Conservation (phyloP, 2,888 invertebrate genomes). For the Tyria jacobaeae region DNA sequence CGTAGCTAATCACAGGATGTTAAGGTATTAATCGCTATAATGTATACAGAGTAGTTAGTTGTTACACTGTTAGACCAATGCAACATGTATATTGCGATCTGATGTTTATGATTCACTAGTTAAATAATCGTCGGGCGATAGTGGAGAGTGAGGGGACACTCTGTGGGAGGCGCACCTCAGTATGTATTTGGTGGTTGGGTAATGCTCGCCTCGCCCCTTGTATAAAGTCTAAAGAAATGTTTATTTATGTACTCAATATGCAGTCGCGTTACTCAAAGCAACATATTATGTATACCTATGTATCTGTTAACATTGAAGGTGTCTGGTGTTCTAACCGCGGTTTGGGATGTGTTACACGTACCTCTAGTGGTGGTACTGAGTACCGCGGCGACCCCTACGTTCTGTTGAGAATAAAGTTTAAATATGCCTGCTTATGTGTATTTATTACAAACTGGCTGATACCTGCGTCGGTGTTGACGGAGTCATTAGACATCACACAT, state of each 20-base stretch:
- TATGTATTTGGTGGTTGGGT: not conserved
- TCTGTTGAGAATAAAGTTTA: constrained; percentile 78
- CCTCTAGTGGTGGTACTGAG: constrained; percentile 55
- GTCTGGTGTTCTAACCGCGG: constrained; percentile 36
- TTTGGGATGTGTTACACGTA: constrained; percentile 44
- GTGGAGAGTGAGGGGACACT: not conserved
- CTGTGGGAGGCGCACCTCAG: not conserved
- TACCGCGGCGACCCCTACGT: constrained; percentile 62
- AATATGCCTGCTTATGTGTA: constrained; percentile 59
- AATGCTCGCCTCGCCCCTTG: constrained; percentile 23
- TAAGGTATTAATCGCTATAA: constrained; percentile 15
- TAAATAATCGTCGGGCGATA: not conserved
- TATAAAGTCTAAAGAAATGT: constrained; percentile 33
- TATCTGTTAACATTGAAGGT: constrained; percentile 25
- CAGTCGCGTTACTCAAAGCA: constrained; percentile 40
- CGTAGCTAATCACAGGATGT: constrained; percentile 27
- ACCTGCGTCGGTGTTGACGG: too few species aligned
- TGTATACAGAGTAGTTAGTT: constrained; percentile 43
- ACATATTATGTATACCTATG: constrained; percentile 25
- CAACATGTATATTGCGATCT: constrained; percentile 18
- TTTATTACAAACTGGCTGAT: constrained; percentile 36
- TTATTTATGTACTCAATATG: constrained; percentile 39
- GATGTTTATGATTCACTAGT: constrained; percentile 25
- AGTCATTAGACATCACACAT: too few species aligned
- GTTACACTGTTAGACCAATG: constrained; percentile 41